Evolutionary conservation across 2,797 vertebrate genomes (phyloP).

Genomic region (Mastacembelus armatus): DNA sequence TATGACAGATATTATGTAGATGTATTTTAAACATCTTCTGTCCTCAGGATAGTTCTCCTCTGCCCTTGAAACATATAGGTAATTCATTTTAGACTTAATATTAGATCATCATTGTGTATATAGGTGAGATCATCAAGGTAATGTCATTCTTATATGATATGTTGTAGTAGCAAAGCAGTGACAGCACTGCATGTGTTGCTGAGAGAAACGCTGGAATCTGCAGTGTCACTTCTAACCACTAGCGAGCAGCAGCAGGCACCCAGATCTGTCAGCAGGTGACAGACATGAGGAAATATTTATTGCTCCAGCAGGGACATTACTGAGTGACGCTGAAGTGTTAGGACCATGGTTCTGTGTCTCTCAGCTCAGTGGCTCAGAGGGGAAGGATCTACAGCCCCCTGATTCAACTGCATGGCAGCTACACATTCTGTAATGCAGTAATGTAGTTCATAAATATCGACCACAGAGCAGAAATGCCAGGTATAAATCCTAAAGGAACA

Average conservation of each 20-base stretch:
- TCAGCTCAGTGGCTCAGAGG: slow-evolving; percentile 25
- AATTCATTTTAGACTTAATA: slow-evolving; percentile 1
- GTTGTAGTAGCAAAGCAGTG: not conserved
- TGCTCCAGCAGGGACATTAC: slow-evolving; percentile 21
- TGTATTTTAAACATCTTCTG: slow-evolving; percentile 1
- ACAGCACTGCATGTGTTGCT: not conserved
- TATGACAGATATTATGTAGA: not conserved
- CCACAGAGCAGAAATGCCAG: slow-evolving; percentile 60
- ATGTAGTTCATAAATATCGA: slow-evolving; percentile 83
- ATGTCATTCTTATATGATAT: not conserved
- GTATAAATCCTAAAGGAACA: slow-evolving; percentile 73
- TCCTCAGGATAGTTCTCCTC: too few relatives aligned
- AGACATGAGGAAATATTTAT: slow-evolving; percentile 47
- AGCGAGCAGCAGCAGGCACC: slow-evolving; percentile 60
- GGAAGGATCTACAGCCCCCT: slow-evolving; percentile 56
- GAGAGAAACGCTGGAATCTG: slow-evolving; percentile 20
- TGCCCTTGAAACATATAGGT: not conserved
- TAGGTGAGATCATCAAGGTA: not conserved
- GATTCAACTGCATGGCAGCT: slow-evolving; percentile 55
- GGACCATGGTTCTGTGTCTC: slow-evolving; percentile 33
- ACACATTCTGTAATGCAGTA: slow-evolving; percentile 70
- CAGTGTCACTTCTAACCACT: slow-evolving; percentile 64
- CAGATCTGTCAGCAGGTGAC: slow-evolving; percentile 39
- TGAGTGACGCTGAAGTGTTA: slow-evolving; percentile 37
- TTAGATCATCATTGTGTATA: not conserved